These are phyloP conservation scores for Pomacea canaliculata DNA, from an alignment of 2,888 invertebrate genomes.

Conservation along the genomic window DNA sequence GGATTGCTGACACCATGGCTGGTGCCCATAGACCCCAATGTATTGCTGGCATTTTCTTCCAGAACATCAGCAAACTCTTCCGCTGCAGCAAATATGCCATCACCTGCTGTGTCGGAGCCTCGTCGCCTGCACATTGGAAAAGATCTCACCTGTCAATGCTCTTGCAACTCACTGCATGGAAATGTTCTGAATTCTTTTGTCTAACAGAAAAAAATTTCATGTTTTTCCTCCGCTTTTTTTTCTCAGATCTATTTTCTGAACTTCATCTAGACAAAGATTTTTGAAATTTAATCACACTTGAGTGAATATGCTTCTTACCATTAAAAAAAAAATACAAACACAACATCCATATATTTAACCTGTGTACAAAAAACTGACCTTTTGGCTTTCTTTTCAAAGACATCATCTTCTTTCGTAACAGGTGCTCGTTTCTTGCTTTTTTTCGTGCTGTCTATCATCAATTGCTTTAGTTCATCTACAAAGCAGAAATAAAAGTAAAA, in stretches of 20 bases:
- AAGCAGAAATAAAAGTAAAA: slow-evolving; percentile 5
- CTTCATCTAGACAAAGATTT: not conserved
- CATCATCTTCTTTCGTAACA: not conserved
- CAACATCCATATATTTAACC: not conserved
- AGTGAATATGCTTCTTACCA: not conserved
- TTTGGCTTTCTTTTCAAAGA: slow-evolving; percentile 13
- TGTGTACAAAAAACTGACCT: slow-evolving; percentile 3
- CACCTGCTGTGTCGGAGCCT: not conserved
- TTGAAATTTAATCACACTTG: not conserved
- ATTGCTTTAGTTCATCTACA: slow-evolving; percentile 26
- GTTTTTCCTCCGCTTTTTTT: too few relatives aligned
- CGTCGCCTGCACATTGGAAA: too few relatives aligned
- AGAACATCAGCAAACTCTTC: slow-evolving; percentile 83
- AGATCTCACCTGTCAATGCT: too few relatives aligned
- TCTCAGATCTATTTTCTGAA: too few relatives aligned
- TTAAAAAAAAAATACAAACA: not conserved
- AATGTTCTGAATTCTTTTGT: too few relatives aligned
- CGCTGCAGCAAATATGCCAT: slow-evolving; percentile 60
- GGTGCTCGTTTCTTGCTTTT: slow-evolving; percentile 3
- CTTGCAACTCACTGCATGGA: too few relatives aligned
- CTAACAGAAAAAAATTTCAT: too few relatives aligned
- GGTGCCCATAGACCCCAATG: slow-evolving; percentile 77
- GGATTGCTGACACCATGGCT: slow-evolving; percentile 70
- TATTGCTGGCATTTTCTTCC: slow-evolving; percentile 80
- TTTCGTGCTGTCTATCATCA: slow-evolving; percentile 13